Evolutionary conservation across 2,888 invertebrate species (phyloP).

Genomic region (Pammene fasciana): DNA sequence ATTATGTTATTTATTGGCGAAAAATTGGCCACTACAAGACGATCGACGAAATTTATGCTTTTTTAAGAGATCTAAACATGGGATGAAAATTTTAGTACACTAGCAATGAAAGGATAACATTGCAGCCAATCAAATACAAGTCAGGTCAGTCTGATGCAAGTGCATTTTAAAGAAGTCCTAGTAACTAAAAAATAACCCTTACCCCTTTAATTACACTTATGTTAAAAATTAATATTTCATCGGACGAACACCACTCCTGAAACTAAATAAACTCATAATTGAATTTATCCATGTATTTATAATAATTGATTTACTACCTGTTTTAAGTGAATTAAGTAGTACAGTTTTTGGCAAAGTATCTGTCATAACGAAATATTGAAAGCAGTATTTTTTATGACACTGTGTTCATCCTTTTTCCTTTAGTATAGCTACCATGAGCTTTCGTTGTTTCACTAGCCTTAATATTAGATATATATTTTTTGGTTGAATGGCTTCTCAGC

Average conservation of each 20-base stretch:
- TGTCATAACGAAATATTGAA: conserved; percentile 12
- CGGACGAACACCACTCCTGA: conserved; percentile 35
- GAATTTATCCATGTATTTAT: background rate
- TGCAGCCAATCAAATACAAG: conserved; percentile 12
- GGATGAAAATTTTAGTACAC: conserved; percentile 54
- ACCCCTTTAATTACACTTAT: conserved; percentile 19
- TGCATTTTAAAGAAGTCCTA: conserved; percentile 18
- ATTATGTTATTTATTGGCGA: conserved; percentile 46
- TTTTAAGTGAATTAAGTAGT: background rate
- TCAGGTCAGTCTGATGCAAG: conserved; percentile 37
- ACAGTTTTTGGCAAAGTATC: conserved; percentile 13
- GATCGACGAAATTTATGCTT: conserved; percentile 71
- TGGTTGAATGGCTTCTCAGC: conserved; percentile 37
- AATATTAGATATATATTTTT: conserved; percentile 32
- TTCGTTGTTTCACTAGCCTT: conserved; percentile 42
- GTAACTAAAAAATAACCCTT: too few relatives aligned
- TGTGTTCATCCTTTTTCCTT: conserved; percentile 33
- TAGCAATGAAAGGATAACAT: conserved; percentile 25
- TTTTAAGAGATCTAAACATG: conserved; percentile 57
- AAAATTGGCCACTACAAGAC: conserved; percentile 74
- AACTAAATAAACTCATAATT: background rate
- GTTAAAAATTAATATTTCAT: background rate
- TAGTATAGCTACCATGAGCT: conserved; percentile 20
- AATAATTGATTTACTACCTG: conserved; percentile 1
- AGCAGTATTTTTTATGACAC: conserved; percentile 1